A percentile compares a stretch with the other conserved stretches of the same genome.
Conservation (phyloP, 2,797 vertebrate genomes). For the Glyptemys insculpta region DNA sequence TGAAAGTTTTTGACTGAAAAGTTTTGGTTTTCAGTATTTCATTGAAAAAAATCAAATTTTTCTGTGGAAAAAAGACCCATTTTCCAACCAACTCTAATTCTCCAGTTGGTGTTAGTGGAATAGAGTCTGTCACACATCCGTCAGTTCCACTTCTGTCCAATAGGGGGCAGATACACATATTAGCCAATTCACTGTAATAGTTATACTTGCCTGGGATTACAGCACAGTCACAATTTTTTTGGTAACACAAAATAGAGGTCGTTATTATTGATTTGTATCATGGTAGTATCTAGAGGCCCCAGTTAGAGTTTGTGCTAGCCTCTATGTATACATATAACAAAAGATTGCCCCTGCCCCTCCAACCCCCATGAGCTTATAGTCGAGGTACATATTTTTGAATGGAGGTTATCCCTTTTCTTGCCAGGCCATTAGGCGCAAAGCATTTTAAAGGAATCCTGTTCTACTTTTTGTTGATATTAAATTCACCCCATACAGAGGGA, state of each 20-base stretch:
- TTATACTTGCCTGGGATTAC: neutral
- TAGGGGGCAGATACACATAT: neutral
- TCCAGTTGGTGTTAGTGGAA: neutral
- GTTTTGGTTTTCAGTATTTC: neutral
- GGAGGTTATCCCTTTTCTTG: neutral
- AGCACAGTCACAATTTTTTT: neutral
- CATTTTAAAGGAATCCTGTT: neutral
- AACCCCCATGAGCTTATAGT: neutral
- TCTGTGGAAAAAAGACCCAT: neutral
- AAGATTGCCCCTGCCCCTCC: accelerated
- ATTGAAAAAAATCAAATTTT: neutral
- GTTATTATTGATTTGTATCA: neutral
- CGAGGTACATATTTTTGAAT: accelerated
- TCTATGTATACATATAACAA: accelerated
- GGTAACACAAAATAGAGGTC: neutral
- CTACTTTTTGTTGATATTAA: neutral
- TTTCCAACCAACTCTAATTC: neutral
- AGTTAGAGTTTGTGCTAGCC: neutral
- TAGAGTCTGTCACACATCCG: neutral
- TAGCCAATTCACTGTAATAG: neutral
- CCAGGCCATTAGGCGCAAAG: neutral
- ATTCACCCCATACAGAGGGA: accelerated
- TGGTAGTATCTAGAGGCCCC: neutral
- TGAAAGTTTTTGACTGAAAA: neutral
- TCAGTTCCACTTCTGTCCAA: neutral